These are phyloP conservation scores for Catharus bicknelli DNA, from an alignment of 2,113 vertebrate species.

Conservation along the genomic window DNA sequence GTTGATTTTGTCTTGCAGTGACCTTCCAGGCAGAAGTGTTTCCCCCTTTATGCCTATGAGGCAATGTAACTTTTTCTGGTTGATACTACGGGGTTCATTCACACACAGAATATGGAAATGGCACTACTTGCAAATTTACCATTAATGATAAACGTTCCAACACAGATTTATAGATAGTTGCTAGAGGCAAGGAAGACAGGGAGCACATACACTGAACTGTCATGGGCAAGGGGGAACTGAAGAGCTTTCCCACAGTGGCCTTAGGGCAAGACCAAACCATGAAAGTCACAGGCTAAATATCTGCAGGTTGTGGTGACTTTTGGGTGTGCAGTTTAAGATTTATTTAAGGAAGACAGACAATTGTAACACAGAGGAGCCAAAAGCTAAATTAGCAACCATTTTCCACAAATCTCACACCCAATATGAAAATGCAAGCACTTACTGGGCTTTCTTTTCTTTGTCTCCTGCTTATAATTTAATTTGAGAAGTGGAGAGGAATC, in stretches of 20 bases:
- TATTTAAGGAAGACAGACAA: neutral
- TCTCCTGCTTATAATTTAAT: neutral
- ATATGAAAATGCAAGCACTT: neutral
- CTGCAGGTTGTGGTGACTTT: neutral
- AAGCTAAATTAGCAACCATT: neutral
- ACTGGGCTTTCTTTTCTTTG: neutral
- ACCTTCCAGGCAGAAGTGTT: neutral
- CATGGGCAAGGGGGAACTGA: neutral
- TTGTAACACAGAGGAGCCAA: neutral
- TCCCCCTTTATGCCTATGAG: fast-evolving
- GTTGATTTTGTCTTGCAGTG: neutral
- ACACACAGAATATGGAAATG: neutral
- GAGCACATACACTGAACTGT: neutral
- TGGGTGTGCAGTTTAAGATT: neutral
- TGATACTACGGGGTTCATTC: neutral
- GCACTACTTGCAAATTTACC: neutral
- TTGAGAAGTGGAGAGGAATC: neutral
- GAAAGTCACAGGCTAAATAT: neutral
- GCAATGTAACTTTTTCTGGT: neutral
- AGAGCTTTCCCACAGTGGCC: neutral
- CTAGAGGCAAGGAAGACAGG: neutral
- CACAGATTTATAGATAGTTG: neutral
- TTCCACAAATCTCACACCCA: neutral
- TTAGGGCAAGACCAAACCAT: neutral
- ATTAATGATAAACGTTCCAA: neutral